Evolutionary conservation across 2,797 vertebrate genomes (phyloP).

Genomic region (Sciurus vulgaris): DNA sequence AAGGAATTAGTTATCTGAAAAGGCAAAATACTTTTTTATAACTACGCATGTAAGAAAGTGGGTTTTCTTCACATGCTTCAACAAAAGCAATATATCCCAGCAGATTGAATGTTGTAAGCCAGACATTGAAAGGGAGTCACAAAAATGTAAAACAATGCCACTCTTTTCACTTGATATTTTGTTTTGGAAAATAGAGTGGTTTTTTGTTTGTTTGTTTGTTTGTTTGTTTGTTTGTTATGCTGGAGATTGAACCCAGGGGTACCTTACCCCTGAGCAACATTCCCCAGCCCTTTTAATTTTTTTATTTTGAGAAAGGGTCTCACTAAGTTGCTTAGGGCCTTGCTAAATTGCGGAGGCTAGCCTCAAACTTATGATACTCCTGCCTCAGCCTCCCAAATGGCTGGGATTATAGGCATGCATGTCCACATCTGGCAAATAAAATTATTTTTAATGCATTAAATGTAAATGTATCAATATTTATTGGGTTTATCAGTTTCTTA

Average conservation of each 20-base stretch:
- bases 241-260: no score
- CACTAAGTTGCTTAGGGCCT: no score
- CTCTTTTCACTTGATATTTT: neutral
- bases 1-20: conserved; percentile 52
- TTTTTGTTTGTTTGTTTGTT: no score
- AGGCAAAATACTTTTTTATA: neutral
- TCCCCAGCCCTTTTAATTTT: no score
- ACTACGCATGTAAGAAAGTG: neutral
- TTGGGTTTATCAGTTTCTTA: conserved; percentile 47
- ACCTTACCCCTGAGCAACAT: no score
- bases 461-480: neutral
- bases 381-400: no score
- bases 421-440: neutral
- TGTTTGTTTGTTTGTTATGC: no score
- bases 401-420: no score
- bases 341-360: no score
- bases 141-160: conserved; percentile 16
- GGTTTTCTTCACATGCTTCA: conserved; percentile 53
- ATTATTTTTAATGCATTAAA: neutral
- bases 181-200: neutral
- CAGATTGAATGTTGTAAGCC: neutral
- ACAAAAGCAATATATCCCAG: neutral
- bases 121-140: neutral
- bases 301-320: no score
- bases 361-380: no score